Evolutionary conservation across 2,797 vertebrate genomes (phyloP), one percentile per base, ranked within the genome.

Genomic region (Leucoraja ocellata): DNA sequence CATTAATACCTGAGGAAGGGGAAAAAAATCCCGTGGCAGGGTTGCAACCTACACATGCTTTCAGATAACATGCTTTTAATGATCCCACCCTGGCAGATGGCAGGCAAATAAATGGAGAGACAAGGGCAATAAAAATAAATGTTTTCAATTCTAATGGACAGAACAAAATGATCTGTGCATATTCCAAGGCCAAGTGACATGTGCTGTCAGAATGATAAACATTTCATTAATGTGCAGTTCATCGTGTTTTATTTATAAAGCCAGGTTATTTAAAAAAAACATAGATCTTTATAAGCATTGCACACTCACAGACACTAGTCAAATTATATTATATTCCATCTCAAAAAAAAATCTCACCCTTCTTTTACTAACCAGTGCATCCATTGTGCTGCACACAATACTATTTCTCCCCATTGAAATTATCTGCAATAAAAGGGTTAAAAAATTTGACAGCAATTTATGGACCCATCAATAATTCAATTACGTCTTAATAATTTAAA

Each of bases 181-280:
- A 92, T 5, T 28, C 71, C 54, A 73, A 92, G 90, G 90, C 4
- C 71, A 92, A 92, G 71, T 92, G 90, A 92, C 90, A 92, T 54
- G 71, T 46, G 46, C 90, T 92, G 73, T 74, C 71, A 92, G 68
- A 39, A 74, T 46, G 90, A 92, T 92, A 92, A 92, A 74, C 90
- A 92, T 92, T 92, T 74, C 68, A 92, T 92, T 92, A 92, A 73
- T 92, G 54, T 92, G 39, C 90, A 92, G 90, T 92, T 73, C 68
- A 76, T 92, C 39, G 68, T 92, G 90, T 92, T 92, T 92, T 92
- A 92, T 92, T 92, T 76, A 74, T 92, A 92, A 92, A 92, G 68
- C 46, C 90, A 76, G 90, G 90, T 76, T 92, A 74, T 28, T 74
- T 71, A 25, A 54, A 25, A 74, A 54, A 92, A 76, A n/a, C 23